These are phyloP conservation scores for Mythimna pallens DNA, from an alignment of 2,888 invertebrate species.

Conservation along the genomic window DNA sequence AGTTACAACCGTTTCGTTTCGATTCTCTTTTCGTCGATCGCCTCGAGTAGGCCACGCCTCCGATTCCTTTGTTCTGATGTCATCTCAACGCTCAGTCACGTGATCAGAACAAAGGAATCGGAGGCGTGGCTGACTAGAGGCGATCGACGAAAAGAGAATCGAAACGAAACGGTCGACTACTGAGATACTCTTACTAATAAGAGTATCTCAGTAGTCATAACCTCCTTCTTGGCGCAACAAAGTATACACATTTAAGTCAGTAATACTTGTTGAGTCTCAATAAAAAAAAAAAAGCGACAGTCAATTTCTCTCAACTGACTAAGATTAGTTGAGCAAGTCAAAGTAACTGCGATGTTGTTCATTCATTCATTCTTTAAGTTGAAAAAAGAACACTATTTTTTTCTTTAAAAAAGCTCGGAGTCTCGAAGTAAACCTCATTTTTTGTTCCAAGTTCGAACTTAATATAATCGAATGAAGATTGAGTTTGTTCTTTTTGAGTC, in stretches of 20 bases:
- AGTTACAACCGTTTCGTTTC: too few relatives aligned
- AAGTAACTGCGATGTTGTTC: slow-evolving; percentile 5
- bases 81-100: too few relatives aligned
- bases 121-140: too few relatives aligned
- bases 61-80: too few relatives aligned
- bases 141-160: too few relatives aligned
- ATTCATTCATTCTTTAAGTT: slow-evolving; percentile 6
- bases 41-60: too few relatives aligned
- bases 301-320: not conserved
- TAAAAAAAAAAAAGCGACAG: not conserved
- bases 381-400: slow-evolving; percentile 8
- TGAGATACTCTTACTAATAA: too few relatives aligned
- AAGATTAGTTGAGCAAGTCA: slow-evolving; percentile 8
- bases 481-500: slow-evolving; percentile 2
- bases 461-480: slow-evolving; percentile 15
- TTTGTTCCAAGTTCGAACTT: slow-evolving; percentile 22
- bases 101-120: too few relatives aligned
- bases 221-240: not conserved
- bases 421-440: slow-evolving; percentile 16
- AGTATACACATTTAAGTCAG: not conserved
- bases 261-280: not conserved
- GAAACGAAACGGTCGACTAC: too few relatives aligned
- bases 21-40: too few relatives aligned
- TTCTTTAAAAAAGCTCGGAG: not conserved
- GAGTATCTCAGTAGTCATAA: too few relatives aligned